Evolutionary conservation across 2,888 invertebrate species (phyloP).

Genomic region (Apamea anceps): DNA sequence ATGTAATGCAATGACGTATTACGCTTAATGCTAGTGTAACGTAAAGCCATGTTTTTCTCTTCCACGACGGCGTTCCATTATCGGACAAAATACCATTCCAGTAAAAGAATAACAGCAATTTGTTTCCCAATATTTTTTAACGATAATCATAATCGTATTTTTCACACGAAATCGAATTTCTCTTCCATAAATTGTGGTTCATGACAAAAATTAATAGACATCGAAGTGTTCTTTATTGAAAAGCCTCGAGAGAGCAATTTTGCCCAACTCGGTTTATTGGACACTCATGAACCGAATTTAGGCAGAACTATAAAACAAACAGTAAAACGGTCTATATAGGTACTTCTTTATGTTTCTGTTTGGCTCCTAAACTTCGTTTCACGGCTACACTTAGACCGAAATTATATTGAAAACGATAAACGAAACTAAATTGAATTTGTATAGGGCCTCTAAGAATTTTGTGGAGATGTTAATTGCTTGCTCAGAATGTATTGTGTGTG

Average conservation of each 20-base stretch:
- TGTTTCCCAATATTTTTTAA: slow-evolving; percentile 34
- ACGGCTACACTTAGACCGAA: slow-evolving; percentile 27
- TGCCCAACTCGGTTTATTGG: slow-evolving; percentile 34
- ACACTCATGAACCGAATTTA: slow-evolving; percentile 39
- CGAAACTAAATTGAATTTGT: slow-evolving; percentile 55
- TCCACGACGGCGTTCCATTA: background rate
- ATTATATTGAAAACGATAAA: slow-evolving; percentile 50
- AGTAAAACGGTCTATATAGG: slow-evolving; percentile 19
- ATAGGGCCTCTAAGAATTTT: slow-evolving; percentile 29
- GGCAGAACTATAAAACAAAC: slow-evolving; percentile 49
- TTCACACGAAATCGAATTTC: slow-evolving; percentile 51
- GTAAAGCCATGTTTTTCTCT: background rate
- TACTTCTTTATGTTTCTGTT: slow-evolving; percentile 49
- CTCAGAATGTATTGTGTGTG: slow-evolving; percentile 30
- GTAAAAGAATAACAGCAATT: slow-evolving; percentile 9
- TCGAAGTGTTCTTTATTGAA: slow-evolving; percentile 43
- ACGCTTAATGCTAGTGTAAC: background rate
- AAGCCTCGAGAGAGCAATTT: slow-evolving; percentile 49
- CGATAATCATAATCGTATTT: slow-evolving; percentile 51
- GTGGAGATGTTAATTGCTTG: slow-evolving; percentile 50
- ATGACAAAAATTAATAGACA: slow-evolving; percentile 51
- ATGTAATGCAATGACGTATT: background rate
- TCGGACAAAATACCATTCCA: background rate
- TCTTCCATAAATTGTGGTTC: slow-evolving; percentile 42
- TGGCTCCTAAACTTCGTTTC: slow-evolving; percentile 39